Conservation (phyloP, 64 coral and sea anemone species). For the Hydrozoanthus tunicans region DNA sequence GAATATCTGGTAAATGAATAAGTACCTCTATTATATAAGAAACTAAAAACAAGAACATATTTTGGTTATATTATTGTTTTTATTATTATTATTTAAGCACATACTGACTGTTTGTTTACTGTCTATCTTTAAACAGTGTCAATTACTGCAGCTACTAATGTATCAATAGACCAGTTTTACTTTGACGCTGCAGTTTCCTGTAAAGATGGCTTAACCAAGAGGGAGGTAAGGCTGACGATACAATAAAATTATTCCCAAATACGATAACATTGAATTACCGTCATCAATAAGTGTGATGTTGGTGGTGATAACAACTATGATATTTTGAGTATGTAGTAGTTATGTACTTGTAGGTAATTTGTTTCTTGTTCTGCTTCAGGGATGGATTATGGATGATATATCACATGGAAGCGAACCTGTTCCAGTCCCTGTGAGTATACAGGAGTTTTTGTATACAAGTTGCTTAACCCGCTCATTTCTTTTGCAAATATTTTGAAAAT, state of each 20-base stretch:
- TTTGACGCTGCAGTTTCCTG: slow-evolving; percentile 83
- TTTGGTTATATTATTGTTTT: not conserved
- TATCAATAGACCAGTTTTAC: slow-evolving; percentile 84
- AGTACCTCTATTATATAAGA: no score
- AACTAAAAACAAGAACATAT: not conserved
- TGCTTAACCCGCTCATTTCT: no score
- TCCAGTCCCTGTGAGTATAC: slow-evolving; percentile 69
- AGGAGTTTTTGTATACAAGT: not conserved
- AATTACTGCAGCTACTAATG: slow-evolving; percentile 56
- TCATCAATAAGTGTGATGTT: no score
- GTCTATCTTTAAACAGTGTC: slow-evolving; percentile 39
- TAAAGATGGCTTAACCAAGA: slow-evolving; percentile 46
- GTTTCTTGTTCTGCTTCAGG: slow-evolving; percentile 39
- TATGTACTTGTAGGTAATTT: not conserved
- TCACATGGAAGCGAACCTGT: slow-evolving; percentile 71
- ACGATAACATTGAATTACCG: no score
- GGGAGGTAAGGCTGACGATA: slow-evolving; percentile 42
- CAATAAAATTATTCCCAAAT: no score
- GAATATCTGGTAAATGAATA: no score
- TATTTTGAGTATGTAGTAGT: not conserved
- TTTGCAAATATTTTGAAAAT: no score
- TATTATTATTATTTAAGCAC: not conserved
- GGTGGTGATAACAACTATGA: no score
- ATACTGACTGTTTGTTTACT: not conserved
- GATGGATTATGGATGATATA: slow-evolving; percentile 66